phyloP scores from a whole-genome alignment of 2,113 vertebrate genomes.

The Lipophrys pholis region DNA sequence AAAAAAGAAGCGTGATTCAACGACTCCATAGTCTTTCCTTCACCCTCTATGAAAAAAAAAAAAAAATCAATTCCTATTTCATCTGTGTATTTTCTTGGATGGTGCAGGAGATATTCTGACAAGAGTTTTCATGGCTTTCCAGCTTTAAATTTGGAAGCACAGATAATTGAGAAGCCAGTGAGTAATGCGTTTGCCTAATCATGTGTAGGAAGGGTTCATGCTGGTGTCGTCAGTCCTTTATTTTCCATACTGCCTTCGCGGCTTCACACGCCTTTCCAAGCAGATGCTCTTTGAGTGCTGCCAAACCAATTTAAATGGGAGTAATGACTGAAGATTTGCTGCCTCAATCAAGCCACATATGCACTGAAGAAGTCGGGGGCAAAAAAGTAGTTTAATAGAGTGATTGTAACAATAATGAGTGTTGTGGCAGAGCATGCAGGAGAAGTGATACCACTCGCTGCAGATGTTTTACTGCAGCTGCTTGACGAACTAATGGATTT shows the following conservation, averaged over 20 bases:
- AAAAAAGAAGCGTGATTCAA: not conserved
- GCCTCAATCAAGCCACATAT: not conserved
- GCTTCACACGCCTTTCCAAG: too few species aligned
- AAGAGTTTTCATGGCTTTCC: conserved; percentile 3
- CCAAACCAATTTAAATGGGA: not conserved
- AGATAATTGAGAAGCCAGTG: conserved; percentile 1
- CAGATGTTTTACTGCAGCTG: too few species aligned
- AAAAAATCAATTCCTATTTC: too few species aligned
- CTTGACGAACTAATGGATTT: too few species aligned
- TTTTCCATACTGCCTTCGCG: not conserved
- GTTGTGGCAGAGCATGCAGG: too few species aligned
- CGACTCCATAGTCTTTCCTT: not conserved
- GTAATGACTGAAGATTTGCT: not conserved
- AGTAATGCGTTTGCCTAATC: conserved; percentile 25
- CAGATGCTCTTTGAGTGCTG: not conserved
- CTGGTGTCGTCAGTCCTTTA: conserved; percentile 18
- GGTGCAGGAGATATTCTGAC: conserved; percentile 6
- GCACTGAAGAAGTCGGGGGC: too few species aligned
- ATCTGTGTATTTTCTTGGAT: not conserved
- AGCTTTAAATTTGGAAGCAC: conserved; percentile 17
- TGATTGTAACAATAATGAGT: too few species aligned
- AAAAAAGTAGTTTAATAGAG: too few species aligned
- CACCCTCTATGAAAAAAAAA: not conserved
- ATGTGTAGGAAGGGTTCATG: conserved; percentile 20
- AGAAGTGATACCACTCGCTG: too few species aligned